phyloP scores from a whole-genome alignment of 2,113 vertebrate species.

The Sinocyclocheilus anophthalmus region DNA sequence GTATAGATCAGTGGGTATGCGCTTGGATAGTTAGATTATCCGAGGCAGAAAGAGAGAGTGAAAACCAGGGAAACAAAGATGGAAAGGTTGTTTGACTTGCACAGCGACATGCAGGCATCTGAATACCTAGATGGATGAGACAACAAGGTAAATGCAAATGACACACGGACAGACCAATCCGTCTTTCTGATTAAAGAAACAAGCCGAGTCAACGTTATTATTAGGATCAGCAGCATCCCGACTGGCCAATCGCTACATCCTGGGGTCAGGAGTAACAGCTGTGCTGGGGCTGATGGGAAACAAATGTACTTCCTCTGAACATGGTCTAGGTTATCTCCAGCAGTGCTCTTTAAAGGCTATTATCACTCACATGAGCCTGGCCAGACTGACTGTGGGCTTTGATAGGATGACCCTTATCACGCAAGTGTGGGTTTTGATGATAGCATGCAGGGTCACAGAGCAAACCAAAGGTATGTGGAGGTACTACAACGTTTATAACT shows the following conservation, averaged over 20 bases:
- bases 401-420: conserved; percentile 40
- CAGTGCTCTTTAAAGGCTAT: conserved; percentile 43
- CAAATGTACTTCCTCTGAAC: conserved; percentile 44
- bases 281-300: conserved; percentile 36
- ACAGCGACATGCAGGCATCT: conserved; percentile 52
- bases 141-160: conserved; percentile 40
- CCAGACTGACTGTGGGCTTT: conserved; percentile 44
- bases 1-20: conserved; percentile 25
- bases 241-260: conserved; percentile 21
- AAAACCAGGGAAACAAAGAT: conserved; percentile 39
- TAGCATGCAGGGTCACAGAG: conserved; percentile 45
- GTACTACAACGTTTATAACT: not conserved
- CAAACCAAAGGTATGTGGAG: conserved; percentile 52
- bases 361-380: conserved; percentile 51
- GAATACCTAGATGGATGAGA: conserved; percentile 48
- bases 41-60: conserved; percentile 8
- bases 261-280: conserved; percentile 58
- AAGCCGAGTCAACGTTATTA: conserved; percentile 5
- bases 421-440: conserved; percentile 40
- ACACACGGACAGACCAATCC: conserved; percentile 42
- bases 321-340: conserved; percentile 58
- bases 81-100: conserved; percentile 46
- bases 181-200: conserved; percentile 52
- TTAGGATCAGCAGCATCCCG: conserved; percentile 31
- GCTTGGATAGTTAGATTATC: conserved; percentile 25